phyloP scores from a whole-genome alignment of 2,113 vertebrate genomes.

The Cairina moschata region DNA sequence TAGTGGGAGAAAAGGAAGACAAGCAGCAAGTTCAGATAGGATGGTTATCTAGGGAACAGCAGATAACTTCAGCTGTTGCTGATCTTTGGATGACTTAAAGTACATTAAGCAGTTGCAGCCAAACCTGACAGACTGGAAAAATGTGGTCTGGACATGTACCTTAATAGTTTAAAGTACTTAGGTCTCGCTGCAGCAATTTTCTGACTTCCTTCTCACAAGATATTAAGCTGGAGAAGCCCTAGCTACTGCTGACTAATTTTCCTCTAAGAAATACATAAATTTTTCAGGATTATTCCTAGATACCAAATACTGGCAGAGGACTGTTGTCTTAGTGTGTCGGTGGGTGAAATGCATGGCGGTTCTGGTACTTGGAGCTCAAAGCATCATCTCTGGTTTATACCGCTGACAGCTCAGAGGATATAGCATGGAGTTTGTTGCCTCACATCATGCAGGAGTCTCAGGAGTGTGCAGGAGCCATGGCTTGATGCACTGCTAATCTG shows the following conservation, averaged over 20 bases:
- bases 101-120: not conserved
- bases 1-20: not conserved
- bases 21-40: not conserved
- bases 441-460: not conserved
- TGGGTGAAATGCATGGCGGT: not conserved
- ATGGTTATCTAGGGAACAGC: not conserved
- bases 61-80: not conserved
- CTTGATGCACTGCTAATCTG: not conserved
- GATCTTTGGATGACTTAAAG: constrained; percentile 5
- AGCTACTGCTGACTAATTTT: constrained; percentile 15
- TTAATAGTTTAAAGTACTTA: constrained; percentile 44
- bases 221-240: not conserved
- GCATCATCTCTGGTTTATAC: not conserved
- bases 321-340: not conserved
- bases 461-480: not conserved
- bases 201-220: constrained; percentile 13
- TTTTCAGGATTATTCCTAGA: constrained; percentile 45
- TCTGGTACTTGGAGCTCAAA: not conserved
- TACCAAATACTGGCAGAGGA: not conserved
- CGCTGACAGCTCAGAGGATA: not conserved
- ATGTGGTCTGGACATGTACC: not conserved
- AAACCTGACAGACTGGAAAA: constrained; percentile 39
- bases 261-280: constrained; percentile 51
- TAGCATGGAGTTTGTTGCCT: not conserved
- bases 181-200: constrained; percentile 26